Evolutionary conservation across 2,113 vertebrate species (phyloP), one percentile per base, ranked within the genome.

Genomic region (Nesoenas mayeri): DNA sequence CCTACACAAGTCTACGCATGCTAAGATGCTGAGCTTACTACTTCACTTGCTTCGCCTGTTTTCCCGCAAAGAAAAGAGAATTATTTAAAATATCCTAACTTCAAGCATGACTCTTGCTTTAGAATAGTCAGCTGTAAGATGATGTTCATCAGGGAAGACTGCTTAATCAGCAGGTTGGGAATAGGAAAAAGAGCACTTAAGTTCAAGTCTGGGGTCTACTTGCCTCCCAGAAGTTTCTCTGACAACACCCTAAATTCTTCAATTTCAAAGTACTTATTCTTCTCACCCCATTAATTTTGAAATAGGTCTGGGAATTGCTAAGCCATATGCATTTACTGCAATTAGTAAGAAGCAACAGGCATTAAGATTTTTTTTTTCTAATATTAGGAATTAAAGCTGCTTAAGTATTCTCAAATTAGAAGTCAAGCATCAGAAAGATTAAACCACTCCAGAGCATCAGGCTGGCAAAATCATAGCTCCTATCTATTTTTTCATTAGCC

Each of bases 381-480:
- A 95, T 96, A 96, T 91, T 95, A 96, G 44, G 67, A 97, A 94
- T 91, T 91, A 97, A 96, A 96, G 89, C 61, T 96, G 95, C 93
- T 94, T 96, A 95, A 89, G 75, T 42, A 95, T 92, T 92, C 81
- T 94, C 72, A 96, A 94, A 95, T 95, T 95, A 95, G 91, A 98
- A 97, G 78, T 91, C 67, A 79, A 96, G 77, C 67, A 96, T 91
- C 83, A 92, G 61, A 94, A 97, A 97, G 95, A 97, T 97, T 95
- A 97, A 96, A 95, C 87, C 53, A 73, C 62, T 89, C 88, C 81
- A 93, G 81, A 86, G 96, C 71, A 91, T 3, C 28, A 89, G 36
- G 67, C 74, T 66, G 57, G 94, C 73, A 91, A 75, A 96, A 94
- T 96, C 93, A 94, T 12, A 90, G 24, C 56, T 93, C 79, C 61